These are phyloP conservation scores for Sylvilagus floridanus DNA, from an alignment of 2,797 vertebrate species.

Conservation along the genomic window DNA sequence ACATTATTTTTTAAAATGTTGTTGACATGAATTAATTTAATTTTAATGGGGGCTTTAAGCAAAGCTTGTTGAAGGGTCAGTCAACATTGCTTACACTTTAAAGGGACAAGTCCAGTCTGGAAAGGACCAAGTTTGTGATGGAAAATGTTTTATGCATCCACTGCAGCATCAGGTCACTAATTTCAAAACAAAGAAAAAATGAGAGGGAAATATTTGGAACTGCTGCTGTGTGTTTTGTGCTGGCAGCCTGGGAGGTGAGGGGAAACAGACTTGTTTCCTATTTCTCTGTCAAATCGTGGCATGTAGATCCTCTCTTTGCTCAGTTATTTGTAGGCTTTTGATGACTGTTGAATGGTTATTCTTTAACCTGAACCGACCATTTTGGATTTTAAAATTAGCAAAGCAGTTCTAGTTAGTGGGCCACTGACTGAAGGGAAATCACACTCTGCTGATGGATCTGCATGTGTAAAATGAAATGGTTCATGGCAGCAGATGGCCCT, in stretches of 20 bases:
- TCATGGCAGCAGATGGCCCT: conserved; percentile 85
- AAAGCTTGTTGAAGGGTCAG: conserved; percentile 3
- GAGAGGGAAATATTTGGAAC: conserved; percentile 8
- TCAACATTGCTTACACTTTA: not conserved
- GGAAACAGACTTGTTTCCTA: conserved; percentile 55
- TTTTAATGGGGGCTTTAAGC: conserved; percentile 38
- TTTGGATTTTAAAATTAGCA: conserved; percentile 86
- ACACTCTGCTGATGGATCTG: conserved; percentile 81
- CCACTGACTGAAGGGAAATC: conserved; percentile 82
- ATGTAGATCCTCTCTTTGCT: conserved; percentile 21
- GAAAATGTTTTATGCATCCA: not conserved
- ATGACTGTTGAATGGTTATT: conserved; percentile 70
- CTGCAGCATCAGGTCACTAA: not conserved
- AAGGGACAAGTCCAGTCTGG: not conserved
- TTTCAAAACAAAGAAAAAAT: not conserved
- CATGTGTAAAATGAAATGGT: conserved; percentile 86
- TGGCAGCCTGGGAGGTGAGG: not conserved
- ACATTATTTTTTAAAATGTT: conserved; percentile 15
- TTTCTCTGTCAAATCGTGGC: conserved; percentile 64
- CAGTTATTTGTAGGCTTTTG: conserved; percentile 62
- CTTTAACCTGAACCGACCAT: conserved; percentile 80
- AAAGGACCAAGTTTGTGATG: not conserved
- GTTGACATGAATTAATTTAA: not conserved
- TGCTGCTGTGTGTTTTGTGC: not conserved
- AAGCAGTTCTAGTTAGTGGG: conserved; percentile 86